Evolutionary conservation across 2,888 invertebrate species (phyloP), one percentile per base, ranked within the genome.

Genomic region (Proisotoma minuta): DNA sequence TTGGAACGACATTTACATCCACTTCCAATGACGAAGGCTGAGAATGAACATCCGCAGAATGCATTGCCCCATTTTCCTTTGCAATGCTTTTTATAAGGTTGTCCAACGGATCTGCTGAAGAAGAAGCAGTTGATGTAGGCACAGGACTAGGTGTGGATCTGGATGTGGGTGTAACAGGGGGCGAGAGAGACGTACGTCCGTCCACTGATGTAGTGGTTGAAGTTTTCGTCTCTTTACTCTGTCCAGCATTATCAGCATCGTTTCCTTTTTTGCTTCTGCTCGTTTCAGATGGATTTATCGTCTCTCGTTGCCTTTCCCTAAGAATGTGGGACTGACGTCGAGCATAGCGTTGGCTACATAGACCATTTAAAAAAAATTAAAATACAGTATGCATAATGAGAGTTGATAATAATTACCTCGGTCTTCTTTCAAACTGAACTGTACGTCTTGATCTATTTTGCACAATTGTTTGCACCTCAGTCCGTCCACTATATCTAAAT

Each of bases 381-480:
- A n/a, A n/a, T n/a, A n/a, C n/a, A n/a, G n/a, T n/a, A n/a, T n/a
- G n/a, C n/a, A n/a, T n/a, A n/a, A n/a, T n/a, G n/a, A n/a, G n/a
- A n/a, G n/a, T n/a, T n/a, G n/a, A n/a, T n/a, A n/a, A n/a, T n/a
- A n/a, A n/a, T n/a, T n/a, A n/a, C n/a, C n/a, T 96, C 0, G 98
- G 97, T 57, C 95, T 84, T 64, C 99, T 83, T 79, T 99, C 98
- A 78, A 99, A 94, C 77, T 95, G 93, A 4, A 96, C 96, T 1
- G 93, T 94, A 58, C 96, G 84, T 49, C 96, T 82, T 1, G 94
- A 92, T 68, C 91, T 84, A 79, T 89, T 93, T 76, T 89, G 86
- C 76, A 91, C 91, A 8, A 95, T 91, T 26, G 94, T 91, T 81
- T 99, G 98, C 78, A 95, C 98, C 80, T 99, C 99, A 1, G 99